These are phyloP conservation scores for Tipula confusa DNA, from an alignment of 2,888 invertebrate species.

Conservation along the genomic window DNA sequence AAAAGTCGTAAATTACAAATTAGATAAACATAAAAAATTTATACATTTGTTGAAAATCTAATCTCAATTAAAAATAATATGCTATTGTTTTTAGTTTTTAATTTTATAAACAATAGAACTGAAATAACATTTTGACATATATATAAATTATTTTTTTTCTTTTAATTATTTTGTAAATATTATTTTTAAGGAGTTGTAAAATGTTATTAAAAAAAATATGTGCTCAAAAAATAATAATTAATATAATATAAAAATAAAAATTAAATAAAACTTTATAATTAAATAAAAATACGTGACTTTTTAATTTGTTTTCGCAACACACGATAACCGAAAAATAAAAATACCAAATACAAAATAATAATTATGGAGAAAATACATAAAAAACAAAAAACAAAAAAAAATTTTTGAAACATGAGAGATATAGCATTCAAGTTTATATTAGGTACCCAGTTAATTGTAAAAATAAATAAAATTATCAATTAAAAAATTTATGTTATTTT, in stretches of 20 bases:
- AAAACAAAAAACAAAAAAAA: background rate
- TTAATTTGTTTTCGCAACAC: conserved; percentile 3
- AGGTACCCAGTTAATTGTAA: background rate
- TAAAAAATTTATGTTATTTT: background rate
- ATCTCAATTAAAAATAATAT: background rate
- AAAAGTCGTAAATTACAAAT: background rate
- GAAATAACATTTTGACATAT: background rate
- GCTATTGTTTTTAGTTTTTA: background rate
- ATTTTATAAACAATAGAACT: background rate
- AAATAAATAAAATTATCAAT: background rate
- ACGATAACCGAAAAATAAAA: background rate
- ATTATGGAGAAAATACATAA: background rate
- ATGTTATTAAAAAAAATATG: background rate
- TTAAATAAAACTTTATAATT: background rate
- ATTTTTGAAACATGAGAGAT: background rate
- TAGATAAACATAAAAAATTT: background rate
- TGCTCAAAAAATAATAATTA: background rate
- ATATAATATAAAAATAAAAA: background rate
- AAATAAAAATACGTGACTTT: conserved; percentile 12
- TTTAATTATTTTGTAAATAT: conserved; percentile 5
- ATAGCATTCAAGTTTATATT: background rate
- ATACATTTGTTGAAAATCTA: background rate
- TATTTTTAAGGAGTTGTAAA: background rate
- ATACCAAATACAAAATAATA: background rate
- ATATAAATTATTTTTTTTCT: background rate